These are phyloP conservation scores for Lepidothrix coronata DNA, from an alignment of 2,113 vertebrate genomes.

Conservation along the genomic window DNA sequence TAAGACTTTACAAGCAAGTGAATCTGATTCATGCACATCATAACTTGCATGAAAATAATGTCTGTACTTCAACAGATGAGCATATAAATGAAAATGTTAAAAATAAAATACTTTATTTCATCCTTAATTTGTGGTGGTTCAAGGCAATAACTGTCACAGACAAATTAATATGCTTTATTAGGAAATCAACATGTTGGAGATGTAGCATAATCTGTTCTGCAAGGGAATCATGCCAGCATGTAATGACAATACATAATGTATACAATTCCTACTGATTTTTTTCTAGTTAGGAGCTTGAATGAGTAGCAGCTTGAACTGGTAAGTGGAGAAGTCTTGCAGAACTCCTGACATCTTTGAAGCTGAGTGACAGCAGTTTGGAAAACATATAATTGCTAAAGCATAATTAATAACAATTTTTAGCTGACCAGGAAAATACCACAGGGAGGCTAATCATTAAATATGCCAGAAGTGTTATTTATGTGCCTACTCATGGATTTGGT, in stretches of 20 bases:
- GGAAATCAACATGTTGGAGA: conserved; percentile 24
- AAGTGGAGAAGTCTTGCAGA: not conserved
- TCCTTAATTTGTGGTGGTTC: conserved; percentile 38
- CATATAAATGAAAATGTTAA: conserved; percentile 46
- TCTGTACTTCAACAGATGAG: conserved; percentile 17
- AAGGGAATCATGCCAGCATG: not conserved
- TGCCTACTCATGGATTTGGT: not conserved
- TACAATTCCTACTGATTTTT: not conserved
- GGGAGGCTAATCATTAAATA: not conserved
- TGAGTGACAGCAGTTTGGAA: not conserved
- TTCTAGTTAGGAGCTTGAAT: not conserved
- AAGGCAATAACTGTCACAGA: conserved; percentile 28
- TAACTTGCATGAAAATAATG: conserved; percentile 44
- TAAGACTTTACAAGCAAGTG: conserved; percentile 24
- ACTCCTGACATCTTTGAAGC: not conserved
- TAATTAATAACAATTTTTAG: not conserved
- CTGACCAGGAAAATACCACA: not conserved
- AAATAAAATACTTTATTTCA: conserved; percentile 40
- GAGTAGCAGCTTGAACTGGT: not conserved
- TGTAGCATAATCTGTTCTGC: conserved; percentile 1
- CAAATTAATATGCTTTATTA: conserved; percentile 57
- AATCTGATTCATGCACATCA: conserved; percentile 22
- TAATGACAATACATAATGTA: not conserved
- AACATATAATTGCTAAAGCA: not conserved
- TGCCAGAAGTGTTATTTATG: not conserved